Conservation (phyloP, 2,888 invertebrate species). For the Anorthoa munda region DNA sequence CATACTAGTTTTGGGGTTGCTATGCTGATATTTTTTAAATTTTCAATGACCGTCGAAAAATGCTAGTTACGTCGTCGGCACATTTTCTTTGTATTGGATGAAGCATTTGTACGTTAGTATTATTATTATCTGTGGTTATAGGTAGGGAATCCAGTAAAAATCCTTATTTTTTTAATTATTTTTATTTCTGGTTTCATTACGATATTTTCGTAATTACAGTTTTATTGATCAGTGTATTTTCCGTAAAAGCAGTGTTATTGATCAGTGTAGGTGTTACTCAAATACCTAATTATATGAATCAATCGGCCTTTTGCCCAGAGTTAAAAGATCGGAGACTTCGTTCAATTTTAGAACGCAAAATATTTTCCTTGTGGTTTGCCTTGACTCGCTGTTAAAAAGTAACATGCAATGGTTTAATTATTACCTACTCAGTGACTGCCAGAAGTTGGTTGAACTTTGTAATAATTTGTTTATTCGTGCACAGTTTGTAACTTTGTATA, state of each 20-base stretch:
- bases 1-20: too few relatives aligned
- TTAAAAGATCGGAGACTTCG: constrained; percentile 4
- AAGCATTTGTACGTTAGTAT: too few relatives aligned
- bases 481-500: not conserved
- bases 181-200: too few relatives aligned
- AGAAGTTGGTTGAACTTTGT: constrained; percentile 31
- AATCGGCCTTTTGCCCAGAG: not conserved
- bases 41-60: too few relatives aligned
- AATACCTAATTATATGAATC: not conserved
- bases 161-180: too few relatives aligned
- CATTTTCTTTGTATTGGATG: too few relatives aligned
- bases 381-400: constrained; percentile 35
- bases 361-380: constrained; percentile 42
- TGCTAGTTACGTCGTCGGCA: too few relatives aligned
- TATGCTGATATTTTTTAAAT: too few relatives aligned
- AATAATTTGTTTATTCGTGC: not conserved
- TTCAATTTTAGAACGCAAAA: constrained; percentile 29
- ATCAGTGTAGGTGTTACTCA: not conserved
- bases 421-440: constrained; percentile 22
- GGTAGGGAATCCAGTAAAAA: too few relatives aligned
- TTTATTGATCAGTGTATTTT: not conserved
- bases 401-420: constrained; percentile 22
- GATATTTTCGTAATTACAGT: not conserved
- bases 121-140: too few relatives aligned
- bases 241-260: not conserved